Evolutionary conservation across 2,888 invertebrate species (phyloP).

Genomic region (Argyresthia goedartella): DNA sequence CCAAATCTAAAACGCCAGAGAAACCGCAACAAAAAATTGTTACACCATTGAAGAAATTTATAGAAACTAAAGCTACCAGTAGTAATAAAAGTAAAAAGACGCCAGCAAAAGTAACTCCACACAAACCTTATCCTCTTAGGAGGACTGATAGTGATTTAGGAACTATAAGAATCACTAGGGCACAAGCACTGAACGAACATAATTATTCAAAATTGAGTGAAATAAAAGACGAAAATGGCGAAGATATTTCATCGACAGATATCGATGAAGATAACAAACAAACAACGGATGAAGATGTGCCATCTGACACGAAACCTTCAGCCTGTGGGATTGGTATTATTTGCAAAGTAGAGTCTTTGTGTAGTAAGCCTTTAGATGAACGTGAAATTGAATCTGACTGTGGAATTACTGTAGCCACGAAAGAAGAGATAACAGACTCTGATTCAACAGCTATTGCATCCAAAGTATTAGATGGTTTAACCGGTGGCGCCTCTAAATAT

Average conservation of each 20-base stretch:
- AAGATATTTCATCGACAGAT: slow-evolving; percentile 1
- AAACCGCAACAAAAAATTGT: slow-evolving; percentile 32
- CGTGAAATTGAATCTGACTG: no score
- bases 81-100: slow-evolving; percentile 13
- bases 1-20: slow-evolving; percentile 62
- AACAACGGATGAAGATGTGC: slow-evolving; percentile 4
- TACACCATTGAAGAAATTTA: background rate
- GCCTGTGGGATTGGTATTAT: slow-evolving; percentile 18
- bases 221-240: slow-evolving; percentile 8
- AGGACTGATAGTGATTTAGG: slow-evolving; percentile 23
- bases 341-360: slow-evolving; percentile 19
- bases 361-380: background rate
- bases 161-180: slow-evolving; percentile 6
- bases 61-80: background rate
- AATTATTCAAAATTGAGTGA: slow-evolving; percentile 24
- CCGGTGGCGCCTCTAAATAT: no score
- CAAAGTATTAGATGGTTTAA: background rate
- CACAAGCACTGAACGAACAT: slow-evolving; percentile 28
- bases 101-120: slow-evolving; percentile 15
- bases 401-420: slow-evolving; percentile 2
- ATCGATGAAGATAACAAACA: background rate
- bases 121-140: slow-evolving; percentile 31
- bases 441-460: background rate
- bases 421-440: slow-evolving; percentile 1
- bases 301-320: no score